Base-by-base conservation (phyloP, 1,140 invertebrate species). In the Hylaeus volcanicus region DNA sequence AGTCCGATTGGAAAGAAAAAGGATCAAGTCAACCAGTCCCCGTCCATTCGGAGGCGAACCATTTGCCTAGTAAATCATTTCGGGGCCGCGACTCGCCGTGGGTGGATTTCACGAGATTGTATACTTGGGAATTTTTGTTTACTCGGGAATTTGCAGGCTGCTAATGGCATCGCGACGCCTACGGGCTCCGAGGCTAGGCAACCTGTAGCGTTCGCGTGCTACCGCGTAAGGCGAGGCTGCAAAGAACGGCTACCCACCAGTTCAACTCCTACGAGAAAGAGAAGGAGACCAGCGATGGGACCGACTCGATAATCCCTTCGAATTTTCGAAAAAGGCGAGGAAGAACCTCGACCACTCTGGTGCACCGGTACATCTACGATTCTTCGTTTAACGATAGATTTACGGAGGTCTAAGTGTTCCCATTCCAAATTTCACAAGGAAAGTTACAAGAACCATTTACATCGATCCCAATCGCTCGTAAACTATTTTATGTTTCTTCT, bases 211-310 rank as follows among this genome's bases (percentile, higher is more conserved):
- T 75, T 86, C 72, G 68, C 74, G 85, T 81, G 82, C 84, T 87
- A 86, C 86, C 86, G 81, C 86, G 86, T 87, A 87, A 86, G 86
- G 86, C 84, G 86, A 87, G 85, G 74, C 82, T 60, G 74, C 78
- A 69, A 83, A 81, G 68, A 83, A 76, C 77, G 53, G 64, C 86
- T 87, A 58, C 86, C 85, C 82, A 87, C 86, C 64, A 79, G 69
- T 56, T 84, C 43, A 8, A 74, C 85, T 83, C 85, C 85, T 86
- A 87, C 85, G 81, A 74, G 72, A 69, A 66, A 85, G 73, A 70
- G 51, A 81, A 69, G 65, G 51, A 76, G 51, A 45, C 45, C 14
- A 1, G 9, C 41, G 55, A 61, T 71, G 56, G 45, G 26, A 71
- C 45, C 53, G 41, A n/a, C 43, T 39, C 37, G 56, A 43, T 51